phyloP scores from a whole-genome alignment of 2,113 vertebrate genomes.

The Pyrgilauda ruficollis region DNA sequence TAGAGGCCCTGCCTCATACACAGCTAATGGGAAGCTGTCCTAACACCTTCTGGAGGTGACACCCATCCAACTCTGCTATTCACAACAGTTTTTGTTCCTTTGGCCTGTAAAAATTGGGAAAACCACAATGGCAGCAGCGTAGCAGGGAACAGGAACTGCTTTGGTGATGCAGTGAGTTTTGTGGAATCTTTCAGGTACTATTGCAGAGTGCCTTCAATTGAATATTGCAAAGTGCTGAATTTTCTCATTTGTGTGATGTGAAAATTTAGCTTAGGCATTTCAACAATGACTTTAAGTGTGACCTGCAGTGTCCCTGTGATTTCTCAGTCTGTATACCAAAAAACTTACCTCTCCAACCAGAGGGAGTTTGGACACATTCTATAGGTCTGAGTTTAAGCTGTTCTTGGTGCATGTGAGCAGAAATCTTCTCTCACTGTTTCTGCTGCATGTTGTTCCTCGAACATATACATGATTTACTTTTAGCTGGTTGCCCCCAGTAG shows the following conservation, averaged over 20 bases:
- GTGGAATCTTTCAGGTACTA: background rate
- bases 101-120: background rate
- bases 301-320: background rate
- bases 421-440: background rate
- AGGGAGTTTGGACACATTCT: background rate
- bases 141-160: background rate
- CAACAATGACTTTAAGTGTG: background rate
- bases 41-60: background rate
- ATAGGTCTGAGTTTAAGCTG: background rate
- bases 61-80: background rate
- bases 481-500: background rate
- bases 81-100: background rate
- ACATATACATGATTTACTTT: conserved; percentile 9
- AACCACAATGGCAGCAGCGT: background rate
- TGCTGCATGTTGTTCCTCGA: background rate
- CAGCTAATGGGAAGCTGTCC: background rate
- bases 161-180: background rate
- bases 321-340: background rate
- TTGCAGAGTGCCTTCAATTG: background rate
- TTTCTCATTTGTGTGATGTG: background rate
- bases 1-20: background rate
- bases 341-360: background rate
- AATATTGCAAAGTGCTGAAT: background rate
- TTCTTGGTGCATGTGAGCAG: background rate
- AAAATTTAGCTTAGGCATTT: background rate